Base-by-base conservation (phyloP, 2,888 invertebrate species). In the Erannis defoliaria region DNA sequence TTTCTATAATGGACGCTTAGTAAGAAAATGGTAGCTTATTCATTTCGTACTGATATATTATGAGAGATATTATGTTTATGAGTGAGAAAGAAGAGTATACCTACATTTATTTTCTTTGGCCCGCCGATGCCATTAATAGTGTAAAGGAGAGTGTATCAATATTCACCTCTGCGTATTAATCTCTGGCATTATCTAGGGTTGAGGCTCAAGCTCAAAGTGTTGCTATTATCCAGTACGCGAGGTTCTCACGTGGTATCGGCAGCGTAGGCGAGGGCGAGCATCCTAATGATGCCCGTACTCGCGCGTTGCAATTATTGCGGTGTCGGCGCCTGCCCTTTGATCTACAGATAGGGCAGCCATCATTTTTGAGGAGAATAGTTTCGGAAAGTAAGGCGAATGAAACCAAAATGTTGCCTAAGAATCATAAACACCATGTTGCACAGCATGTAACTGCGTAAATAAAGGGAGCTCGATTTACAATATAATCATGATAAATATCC, bases 241-340 rank as follows among this genome's bases (percentile, higher is more conserved):
- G 48, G 48, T 62, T 62, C 62, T n/a, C 62, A 62, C 60, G 49
- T 57, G 26, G 48, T 18, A 33, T 9, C 71, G 77, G 79, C 73
- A 74, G 66, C 53, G 64, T 64, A 54, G 64, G 64, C 56, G 64
- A 46, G 59, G 38, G 51, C 50, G 48, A 29, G n/a, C n/a, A 26
- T 71, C 72, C 82, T 90, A 88, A 88, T 88, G 89, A 88, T 82
- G 84, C 87, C 86, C 86, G 88, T 84, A 83, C 87, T 67, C 63
- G 85, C 82, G 82, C 82, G 77, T 76, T 80, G 84, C 78, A 85
- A 89, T 92, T 90, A 92, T 91, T 90, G 90, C 89, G 85, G 79
- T 82, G 81, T 85, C 86, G 88, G 87, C 86, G 78, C 82, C 77
- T 87, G 91, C 88, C 91, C 92, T 92, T 90, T 92, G 91, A 91